Evolutionary conservation across 1,140 invertebrate genomes (phyloP).

Genomic region (Drosophila guanche): DNA sequence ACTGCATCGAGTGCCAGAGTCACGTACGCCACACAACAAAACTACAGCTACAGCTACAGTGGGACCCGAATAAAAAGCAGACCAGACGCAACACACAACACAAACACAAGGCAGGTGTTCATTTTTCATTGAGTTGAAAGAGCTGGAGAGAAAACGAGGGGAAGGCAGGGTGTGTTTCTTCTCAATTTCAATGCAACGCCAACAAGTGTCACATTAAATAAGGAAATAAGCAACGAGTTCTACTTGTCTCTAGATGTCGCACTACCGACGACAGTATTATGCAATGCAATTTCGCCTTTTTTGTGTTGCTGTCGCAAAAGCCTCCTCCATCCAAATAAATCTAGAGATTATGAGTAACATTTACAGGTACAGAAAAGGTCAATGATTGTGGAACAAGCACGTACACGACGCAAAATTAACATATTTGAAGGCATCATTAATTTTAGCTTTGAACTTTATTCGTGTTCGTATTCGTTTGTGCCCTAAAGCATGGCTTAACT

Average conservation of each 20-base stretch:
- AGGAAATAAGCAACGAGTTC: slow-evolving; percentile 73
- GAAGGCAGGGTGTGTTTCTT: slow-evolving; percentile 28
- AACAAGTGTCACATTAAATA: slow-evolving; percentile 79
- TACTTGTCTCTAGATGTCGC: slow-evolving; percentile 32
- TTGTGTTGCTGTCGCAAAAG: slow-evolving; percentile 14
- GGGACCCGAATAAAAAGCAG: slow-evolving; percentile 29
- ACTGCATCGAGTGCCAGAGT: slow-evolving; percentile 61
- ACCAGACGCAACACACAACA: slow-evolving; percentile 21
- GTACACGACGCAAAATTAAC: too few species aligned
- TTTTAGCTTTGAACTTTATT: slow-evolving; percentile 2
- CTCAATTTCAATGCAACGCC: slow-evolving; percentile 76
- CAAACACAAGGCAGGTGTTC: slow-evolving; percentile 63
- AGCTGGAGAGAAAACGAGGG: slow-evolving; percentile 1
- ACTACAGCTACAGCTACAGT: slow-evolving; percentile 13
- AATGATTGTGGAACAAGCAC: slow-evolving; percentile 12
- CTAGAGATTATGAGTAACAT: slow-evolving; percentile 13
- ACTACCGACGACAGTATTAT: slow-evolving; percentile 25
- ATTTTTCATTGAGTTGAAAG: slow-evolving; percentile 45
- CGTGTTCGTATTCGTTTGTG: slow-evolving; percentile 3
- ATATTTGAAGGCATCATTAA: slow-evolving; percentile 1
- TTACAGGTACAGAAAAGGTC: slow-evolving; percentile 46
- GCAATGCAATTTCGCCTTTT: slow-evolving; percentile 42
- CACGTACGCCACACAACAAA: slow-evolving; percentile 68
- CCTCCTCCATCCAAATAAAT: slow-evolving; percentile 1
- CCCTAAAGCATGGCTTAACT: slow-evolving; percentile 17